These are phyloP conservation scores for Miichthys miiuy DNA, from an alignment of 2,797 vertebrate species.

Conservation along the genomic window DNA sequence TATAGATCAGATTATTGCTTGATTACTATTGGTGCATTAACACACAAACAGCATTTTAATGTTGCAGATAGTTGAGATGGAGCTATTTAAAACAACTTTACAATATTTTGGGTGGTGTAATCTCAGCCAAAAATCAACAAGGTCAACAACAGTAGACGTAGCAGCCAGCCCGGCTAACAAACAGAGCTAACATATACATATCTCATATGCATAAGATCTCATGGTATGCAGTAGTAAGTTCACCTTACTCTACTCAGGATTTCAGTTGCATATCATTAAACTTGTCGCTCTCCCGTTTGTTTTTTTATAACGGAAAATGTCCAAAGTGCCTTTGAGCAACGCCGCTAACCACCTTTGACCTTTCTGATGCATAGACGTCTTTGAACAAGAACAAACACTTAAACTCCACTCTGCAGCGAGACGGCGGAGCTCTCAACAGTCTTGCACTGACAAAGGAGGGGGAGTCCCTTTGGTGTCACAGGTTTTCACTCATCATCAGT, in stretches of 20 bases:
- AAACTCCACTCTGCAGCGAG: background rate
- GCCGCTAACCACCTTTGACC: slow-evolving; percentile 6
- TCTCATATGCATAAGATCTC: no score
- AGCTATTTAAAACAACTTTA: no score
- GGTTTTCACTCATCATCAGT: background rate
- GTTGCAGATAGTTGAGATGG: no score
- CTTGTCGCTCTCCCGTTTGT: no score
- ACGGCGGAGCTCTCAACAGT: slow-evolving; percentile 20
- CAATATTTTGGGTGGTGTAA: background rate
- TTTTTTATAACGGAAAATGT: background rate
- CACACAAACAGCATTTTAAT: background rate
- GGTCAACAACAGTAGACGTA: no score
- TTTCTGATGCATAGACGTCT: slow-evolving; percentile 31
- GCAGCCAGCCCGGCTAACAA: no score
- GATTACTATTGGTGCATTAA: background rate
- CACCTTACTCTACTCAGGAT: no score
- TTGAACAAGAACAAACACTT: slow-evolving; percentile 37
- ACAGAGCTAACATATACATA: no score
- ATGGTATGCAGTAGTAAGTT: no score
- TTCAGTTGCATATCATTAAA: no score
- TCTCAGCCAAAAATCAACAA: no score
- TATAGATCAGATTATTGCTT: background rate
- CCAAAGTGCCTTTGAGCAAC: background rate
- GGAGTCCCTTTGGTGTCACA: background rate
- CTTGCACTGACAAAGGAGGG: slow-evolving; percentile 7